Percentiles rank a stretch among this genome's conserved stretches.
Conservation (phyloP, 2,113 vertebrate species). For the Oceanodroma tethys region DNA sequence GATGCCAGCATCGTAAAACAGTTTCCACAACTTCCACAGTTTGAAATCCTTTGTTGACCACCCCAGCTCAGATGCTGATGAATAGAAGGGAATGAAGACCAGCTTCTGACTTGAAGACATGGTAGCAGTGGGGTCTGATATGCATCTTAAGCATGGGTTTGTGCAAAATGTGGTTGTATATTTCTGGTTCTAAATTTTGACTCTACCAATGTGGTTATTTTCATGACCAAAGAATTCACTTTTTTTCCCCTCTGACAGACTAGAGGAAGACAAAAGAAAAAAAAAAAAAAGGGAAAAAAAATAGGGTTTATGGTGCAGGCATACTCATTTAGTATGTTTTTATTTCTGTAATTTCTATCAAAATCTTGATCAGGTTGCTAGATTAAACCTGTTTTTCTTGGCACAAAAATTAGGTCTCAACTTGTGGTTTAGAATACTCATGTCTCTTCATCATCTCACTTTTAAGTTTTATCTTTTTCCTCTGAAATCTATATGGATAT, state of each 20-base stretch:
- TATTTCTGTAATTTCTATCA: neutral
- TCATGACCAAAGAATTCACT: neutral
- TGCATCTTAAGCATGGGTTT: fast-evolving
- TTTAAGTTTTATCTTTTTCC: neutral
- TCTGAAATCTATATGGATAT: neutral
- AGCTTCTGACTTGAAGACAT: neutral
- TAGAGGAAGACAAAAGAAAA: neutral
- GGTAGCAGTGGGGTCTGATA: neutral
- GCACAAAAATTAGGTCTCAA: neutral
- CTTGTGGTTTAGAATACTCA: neutral
- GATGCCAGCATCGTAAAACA: fast-evolving
- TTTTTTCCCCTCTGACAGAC: neutral
- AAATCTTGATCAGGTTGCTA: neutral
- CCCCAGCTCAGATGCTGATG: neutral
- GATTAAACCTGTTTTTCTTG: neutral
- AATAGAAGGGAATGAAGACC: neutral
- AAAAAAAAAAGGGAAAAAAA: too few relatives aligned
- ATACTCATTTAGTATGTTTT: neutral
- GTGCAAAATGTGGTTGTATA: neutral
- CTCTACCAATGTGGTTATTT: neutral
- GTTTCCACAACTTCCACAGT: neutral
- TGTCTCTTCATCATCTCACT: neutral
- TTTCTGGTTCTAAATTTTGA: neutral
- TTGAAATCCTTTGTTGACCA: neutral
- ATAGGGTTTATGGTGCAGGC: neutral